Evolutionary conservation across 2,797 vertebrate species (phyloP).

Genomic region (Scolopax bukidnonensis): DNA sequence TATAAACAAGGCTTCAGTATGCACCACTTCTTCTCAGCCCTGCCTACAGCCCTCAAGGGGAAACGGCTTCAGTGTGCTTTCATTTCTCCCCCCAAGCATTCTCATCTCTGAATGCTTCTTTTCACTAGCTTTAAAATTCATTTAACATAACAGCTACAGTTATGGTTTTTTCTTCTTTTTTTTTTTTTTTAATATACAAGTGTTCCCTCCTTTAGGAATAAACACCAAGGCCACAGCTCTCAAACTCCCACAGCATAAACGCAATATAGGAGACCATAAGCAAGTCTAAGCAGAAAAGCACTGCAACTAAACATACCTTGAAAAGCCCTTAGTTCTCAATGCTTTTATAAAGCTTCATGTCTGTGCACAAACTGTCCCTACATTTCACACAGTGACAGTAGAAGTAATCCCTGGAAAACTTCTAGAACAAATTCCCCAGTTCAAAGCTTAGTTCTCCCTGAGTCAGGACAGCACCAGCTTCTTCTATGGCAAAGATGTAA

Average conservation of each 20-base stretch:
- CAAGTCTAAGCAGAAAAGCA: constrained; percentile 41
- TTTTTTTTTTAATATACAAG: background rate
- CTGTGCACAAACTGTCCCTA: background rate
- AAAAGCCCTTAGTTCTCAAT: constrained; percentile 30
- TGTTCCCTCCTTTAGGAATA: constrained; percentile 34
- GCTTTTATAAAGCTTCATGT: background rate
- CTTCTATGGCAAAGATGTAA: background rate
- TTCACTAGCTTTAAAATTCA: constrained; percentile 58
- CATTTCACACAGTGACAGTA: background rate
- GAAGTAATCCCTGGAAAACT: constrained; percentile 34
- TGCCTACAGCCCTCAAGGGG: constrained; percentile 47
- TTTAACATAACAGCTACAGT: constrained; percentile 56
- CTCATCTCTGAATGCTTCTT: constrained; percentile 58
- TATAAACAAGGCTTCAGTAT: constrained; percentile 67
- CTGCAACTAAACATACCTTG: constrained; percentile 31
- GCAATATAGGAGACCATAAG: background rate
- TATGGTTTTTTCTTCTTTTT: background rate
- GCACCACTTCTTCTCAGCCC: constrained; percentile 56
- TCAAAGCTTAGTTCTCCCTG: background rate
- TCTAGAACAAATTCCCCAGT: constrained; percentile 23
- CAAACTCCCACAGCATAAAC: constrained; percentile 2
- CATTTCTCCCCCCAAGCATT: constrained; percentile 39
- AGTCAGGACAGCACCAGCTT: background rate
- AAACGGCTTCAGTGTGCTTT: constrained; percentile 42
- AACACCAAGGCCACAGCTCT: constrained; percentile 34